These are phyloP conservation scores for Myiozetetes cayanensis DNA, from an alignment of 2,113 vertebrate species.

Conservation along the genomic window DNA sequence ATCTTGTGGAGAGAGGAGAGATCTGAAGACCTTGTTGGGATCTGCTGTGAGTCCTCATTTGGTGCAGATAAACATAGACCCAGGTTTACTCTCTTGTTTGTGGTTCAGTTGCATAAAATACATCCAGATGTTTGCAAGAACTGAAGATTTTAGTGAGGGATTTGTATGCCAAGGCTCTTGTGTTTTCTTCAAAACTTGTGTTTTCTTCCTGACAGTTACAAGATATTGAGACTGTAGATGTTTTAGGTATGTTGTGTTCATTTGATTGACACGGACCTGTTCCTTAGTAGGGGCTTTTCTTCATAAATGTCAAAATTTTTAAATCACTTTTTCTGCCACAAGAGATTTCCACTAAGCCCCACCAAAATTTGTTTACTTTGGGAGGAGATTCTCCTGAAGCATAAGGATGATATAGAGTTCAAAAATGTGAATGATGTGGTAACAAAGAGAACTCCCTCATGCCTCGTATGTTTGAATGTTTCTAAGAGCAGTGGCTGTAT, in stretches of 20 bases:
- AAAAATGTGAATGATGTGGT: constrained; percentile 36
- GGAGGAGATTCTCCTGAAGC: constrained; percentile 10
- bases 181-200: background rate
- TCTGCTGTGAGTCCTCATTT: background rate
- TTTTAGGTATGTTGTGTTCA: background rate
- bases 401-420: constrained; percentile 34
- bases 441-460: constrained; percentile 38
- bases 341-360: constrained; percentile 25
- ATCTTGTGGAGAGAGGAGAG: background rate
- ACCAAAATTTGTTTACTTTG: constrained; percentile 58
- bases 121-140: background rate
- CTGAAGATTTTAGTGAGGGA: background rate
- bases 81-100: rapidly evolving
- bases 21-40: background rate
- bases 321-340: background rate
- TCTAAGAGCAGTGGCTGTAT: background rate
- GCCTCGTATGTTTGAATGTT: background rate
- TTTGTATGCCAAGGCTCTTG: background rate
- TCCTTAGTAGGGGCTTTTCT: background rate
- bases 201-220: background rate
- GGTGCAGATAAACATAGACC: background rate
- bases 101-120: background rate
- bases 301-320: background rate
- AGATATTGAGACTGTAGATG: background rate
- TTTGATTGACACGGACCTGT: background rate